phyloP scores from a whole-genome alignment of 2,888 invertebrate species.

The Acanthococcus lagerstroemiae region DNA sequence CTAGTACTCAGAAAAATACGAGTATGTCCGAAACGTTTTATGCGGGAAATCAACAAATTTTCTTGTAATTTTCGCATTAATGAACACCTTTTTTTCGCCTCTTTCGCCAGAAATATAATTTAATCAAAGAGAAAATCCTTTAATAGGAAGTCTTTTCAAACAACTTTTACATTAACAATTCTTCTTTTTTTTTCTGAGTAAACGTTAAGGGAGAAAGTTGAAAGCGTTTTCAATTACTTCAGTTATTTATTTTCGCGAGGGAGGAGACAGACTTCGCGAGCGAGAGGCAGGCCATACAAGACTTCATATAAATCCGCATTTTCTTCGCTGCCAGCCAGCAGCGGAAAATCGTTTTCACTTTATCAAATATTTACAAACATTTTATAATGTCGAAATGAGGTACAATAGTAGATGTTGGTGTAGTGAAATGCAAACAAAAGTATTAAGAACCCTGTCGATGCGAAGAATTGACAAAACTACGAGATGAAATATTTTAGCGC shows the following conservation, averaged over 20 bases:
- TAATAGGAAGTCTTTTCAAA: conserved; percentile 13
- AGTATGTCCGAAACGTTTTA: too few species aligned
- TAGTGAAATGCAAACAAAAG: neutral
- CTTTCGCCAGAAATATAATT: too few species aligned
- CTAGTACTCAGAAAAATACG: too few species aligned
- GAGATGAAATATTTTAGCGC: too few species aligned
- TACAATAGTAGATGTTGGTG: neutral
- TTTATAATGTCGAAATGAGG: neutral
- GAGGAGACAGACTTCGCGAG: neutral
- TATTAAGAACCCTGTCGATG: too few species aligned
- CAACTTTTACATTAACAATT: conserved; percentile 22
- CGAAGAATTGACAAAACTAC: too few species aligned
- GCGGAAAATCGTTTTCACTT: neutral
- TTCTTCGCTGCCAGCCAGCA: neutral
- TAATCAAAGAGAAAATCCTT: conserved; percentile 15
- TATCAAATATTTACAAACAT: neutral
- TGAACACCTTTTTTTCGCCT: too few species aligned
- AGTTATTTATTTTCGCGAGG: conserved; percentile 10
- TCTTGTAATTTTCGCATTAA: too few species aligned
- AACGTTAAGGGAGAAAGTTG: conserved; percentile 15
- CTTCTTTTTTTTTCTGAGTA: neutral
- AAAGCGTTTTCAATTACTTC: conserved; percentile 24
- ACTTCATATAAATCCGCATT: conserved; percentile 11
- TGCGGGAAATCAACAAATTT: too few species aligned
- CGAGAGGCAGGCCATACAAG: conserved; percentile 4